phyloP scores from a whole-genome alignment of 2,888 invertebrate species.

The Drepana falcataria region DNA sequence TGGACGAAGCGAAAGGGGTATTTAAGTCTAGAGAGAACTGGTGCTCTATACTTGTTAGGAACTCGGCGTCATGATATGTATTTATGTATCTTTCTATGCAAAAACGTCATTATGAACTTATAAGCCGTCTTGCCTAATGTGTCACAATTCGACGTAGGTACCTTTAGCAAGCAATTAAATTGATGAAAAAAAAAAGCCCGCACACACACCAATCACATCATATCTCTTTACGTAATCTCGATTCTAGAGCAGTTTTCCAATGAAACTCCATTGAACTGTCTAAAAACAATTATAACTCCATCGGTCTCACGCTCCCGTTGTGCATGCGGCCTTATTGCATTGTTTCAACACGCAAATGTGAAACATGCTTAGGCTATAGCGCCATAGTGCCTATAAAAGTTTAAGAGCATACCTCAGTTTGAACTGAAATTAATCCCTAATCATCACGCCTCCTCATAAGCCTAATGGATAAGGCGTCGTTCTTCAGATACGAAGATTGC shows the following conservation, averaged over 20 bases:
- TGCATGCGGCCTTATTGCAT: conserved; percentile 17
- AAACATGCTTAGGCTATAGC: not conserved
- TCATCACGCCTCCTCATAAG: conserved; percentile 17
- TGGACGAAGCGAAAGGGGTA: no score
- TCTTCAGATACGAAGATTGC: conserved; percentile 86
- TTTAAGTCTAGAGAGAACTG: no score
- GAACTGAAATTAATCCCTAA: no score
- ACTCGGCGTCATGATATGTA: no score
- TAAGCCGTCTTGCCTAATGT: no score
- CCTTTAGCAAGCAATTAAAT: not conserved
- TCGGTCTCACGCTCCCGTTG: conserved; percentile 52
- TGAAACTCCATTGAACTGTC: not conserved
- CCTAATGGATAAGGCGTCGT: conserved; percentile 86
- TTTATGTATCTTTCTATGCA: no score
- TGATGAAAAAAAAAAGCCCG: not conserved
- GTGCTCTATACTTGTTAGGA: no score
- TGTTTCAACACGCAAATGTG: conserved; percentile 36
- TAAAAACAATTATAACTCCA: conserved; percentile 15
- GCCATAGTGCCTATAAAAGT: no score
- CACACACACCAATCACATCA: not conserved
- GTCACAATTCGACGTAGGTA: no score
- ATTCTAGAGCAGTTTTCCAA: not conserved
- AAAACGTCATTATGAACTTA: no score
- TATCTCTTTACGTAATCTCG: conserved; percentile 3
- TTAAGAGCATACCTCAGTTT: no score